Evolutionary conservation across 2,113 vertebrate species (phyloP).

Genomic region (Furnarius figulus): DNA sequence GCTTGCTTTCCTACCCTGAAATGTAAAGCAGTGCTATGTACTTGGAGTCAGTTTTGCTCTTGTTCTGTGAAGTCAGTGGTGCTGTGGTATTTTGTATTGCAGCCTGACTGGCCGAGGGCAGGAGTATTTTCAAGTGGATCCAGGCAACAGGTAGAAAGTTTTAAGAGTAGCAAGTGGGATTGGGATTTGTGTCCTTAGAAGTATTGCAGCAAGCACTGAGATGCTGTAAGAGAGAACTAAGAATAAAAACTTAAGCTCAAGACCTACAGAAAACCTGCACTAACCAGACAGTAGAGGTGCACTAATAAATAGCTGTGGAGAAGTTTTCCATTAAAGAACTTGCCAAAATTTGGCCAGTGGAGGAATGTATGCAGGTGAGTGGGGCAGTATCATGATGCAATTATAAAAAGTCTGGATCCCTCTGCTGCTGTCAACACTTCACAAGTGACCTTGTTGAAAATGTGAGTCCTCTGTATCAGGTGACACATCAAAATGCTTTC

Average conservation of each 20-base stretch:
- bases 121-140: neutral
- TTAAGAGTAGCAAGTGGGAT: neutral
- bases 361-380: neutral
- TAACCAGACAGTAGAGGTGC: neutral
- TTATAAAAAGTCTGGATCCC: neutral
- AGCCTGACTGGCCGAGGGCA: neutral
- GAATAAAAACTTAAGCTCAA: neutral
- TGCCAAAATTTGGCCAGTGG: neutral
- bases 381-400: neutral
- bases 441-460: neutral
- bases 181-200: neutral
- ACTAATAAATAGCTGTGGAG: neutral
- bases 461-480: neutral
- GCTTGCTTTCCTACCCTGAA: slow-evolving; percentile 53
- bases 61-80: neutral
- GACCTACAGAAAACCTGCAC: neutral
- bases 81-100: neutral
- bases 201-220: neutral
- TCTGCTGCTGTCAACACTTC: neutral
- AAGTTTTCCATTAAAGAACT: neutral
- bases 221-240: neutral
- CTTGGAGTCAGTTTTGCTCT: slow-evolving; percentile 47
- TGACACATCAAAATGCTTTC: neutral
- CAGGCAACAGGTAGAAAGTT: neutral
- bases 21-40: slow-evolving; percentile 26